These are phyloP conservation scores for Drosophila funebris DNA, from an alignment of 1,140 invertebrate species.

Conservation along the genomic window DNA sequence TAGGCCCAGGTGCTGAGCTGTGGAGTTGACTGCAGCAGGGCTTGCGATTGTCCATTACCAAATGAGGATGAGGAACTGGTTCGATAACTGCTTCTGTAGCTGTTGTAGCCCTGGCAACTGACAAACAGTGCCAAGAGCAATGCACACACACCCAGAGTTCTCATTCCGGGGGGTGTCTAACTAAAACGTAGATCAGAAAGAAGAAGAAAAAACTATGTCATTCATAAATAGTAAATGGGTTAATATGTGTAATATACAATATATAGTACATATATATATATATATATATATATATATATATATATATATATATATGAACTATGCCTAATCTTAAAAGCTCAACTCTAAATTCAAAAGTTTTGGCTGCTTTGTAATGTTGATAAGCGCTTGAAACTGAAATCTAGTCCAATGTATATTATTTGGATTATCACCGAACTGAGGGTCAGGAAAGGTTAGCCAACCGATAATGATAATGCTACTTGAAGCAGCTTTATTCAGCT, in stretches of 20 bases:
- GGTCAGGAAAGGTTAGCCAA: conserved; percentile 58
- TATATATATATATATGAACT: neutral
- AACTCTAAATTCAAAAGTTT: conserved; percentile 21
- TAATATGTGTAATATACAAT: conserved; percentile 9
- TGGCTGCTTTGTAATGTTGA: conserved; percentile 33
- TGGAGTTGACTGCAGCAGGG: conserved; percentile 8
- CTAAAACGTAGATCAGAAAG: conserved; percentile 23
- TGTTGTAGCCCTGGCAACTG: conserved; percentile 44
- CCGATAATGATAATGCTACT: conserved; percentile 41
- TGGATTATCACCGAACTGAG: conserved; percentile 54
- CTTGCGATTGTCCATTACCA: conserved; percentile 32
- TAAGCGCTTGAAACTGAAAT: conserved; percentile 53
- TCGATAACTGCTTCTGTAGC: conserved; percentile 45
- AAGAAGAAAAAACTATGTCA: conserved; percentile 53
- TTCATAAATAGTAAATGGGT: conserved; percentile 48
- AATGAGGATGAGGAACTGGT: conserved; percentile 52
- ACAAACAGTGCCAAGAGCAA: conserved; percentile 51
- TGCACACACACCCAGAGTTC: conserved; percentile 46
- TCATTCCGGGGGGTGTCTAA: conserved; percentile 42
- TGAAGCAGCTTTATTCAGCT: conserved; percentile 8
- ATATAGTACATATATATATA: conserved; percentile 20
- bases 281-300: neutral
- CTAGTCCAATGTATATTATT: conserved; percentile 55
- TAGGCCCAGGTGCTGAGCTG: conserved; percentile 64
- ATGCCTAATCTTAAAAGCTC: neutral